Percentiles rank a stretch among this genome's conserved stretches.
These are phyloP conservation scores for Rhingia rostrata DNA, from an alignment of 2,888 invertebrate species.

Conservation along the genomic window DNA sequence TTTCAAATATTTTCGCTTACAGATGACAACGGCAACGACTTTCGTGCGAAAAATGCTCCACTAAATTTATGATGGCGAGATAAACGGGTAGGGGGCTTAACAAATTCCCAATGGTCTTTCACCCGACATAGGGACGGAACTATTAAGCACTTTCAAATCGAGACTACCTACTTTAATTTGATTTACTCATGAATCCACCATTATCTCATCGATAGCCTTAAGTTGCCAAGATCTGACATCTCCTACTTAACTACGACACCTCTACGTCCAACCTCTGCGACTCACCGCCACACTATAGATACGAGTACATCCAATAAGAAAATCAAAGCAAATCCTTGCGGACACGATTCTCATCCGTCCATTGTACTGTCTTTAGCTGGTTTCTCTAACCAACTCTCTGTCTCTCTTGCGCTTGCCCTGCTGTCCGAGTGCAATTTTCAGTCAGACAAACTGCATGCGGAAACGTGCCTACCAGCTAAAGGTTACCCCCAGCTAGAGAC, in stretches of 20 bases:
- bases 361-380: constrained; percentile 38
- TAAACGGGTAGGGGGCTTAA: background rate
- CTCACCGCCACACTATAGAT: background rate
- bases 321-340: constrained; percentile 35
- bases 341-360: constrained; percentile 64
- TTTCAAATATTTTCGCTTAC: constrained; percentile 27
- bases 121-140: constrained; percentile 22
- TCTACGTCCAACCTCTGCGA: constrained; percentile 42
- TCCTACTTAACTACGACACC: constrained; percentile 67
- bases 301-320: constrained; percentile 10
- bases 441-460: constrained; percentile 61
- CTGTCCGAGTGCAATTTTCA: background rate
- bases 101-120: background rate
- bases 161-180: constrained; percentile 55
- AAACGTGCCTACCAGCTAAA: constrained; percentile 63
- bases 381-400: too few relatives aligned
- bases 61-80: constrained; percentile 8
- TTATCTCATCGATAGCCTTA: constrained; percentile 70
- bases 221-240: constrained; percentile 67
- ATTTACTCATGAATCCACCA: constrained; percentile 66
- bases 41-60: constrained; percentile 25
- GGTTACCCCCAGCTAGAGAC: constrained; percentile 72
- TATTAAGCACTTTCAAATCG: constrained; percentile 40
- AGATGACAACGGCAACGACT: background rate
- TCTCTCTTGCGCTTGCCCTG: background rate